Evolutionary conservation across 2,888 invertebrate genomes (phyloP), one percentile per base, ranked within the genome.

Genomic region (Oligia strigilis): DNA sequence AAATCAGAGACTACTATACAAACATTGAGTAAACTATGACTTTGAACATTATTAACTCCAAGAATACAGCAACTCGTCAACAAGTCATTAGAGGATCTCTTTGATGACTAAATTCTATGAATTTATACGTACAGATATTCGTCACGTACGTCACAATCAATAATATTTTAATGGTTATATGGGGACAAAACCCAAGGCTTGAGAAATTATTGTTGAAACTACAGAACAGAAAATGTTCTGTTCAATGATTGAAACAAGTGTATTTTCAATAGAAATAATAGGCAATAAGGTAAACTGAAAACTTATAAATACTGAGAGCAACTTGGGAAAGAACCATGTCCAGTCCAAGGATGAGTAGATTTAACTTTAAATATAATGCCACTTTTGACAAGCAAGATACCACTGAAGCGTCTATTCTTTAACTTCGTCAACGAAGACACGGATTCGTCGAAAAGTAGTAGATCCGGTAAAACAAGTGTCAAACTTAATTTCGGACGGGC

Each of bases 41-140:
- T 65, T 62, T 72, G 72, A 75, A 40, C 43, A 17, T 52, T 82
- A 76, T 72, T n/a, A 87, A 76, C 36, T 87, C 58, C 36, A 36
- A 46, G 80, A 77, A 84, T 76, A 65, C 60, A 76, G 23, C 13
- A 1, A 67, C 36, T 29, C 66, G 65, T 85, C 75, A 84, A 77
- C 75, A 73, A 64, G 65, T 72, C 43, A 76, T 67, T 80, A 74
- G 49, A 29, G 60, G 43, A 87, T 29, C 19, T n/a, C 55, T 80
- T 80, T 70, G 76, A 85, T 81, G 87, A 85, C n/a, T 49, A 58
- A 77, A 80, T 84, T 80, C 81, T 60, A 62, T 69, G 76, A 84
- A 79, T 75, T 66, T 43, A 70, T 66, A 64, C 0, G 17, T 23
- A 52, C 58, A 60, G 4, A 17, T 17, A 60, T 60, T 40, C n/a